Evolutionary conservation across 2,888 invertebrate genomes (phyloP).

Genomic region (Muschampia plurimacula): DNA sequence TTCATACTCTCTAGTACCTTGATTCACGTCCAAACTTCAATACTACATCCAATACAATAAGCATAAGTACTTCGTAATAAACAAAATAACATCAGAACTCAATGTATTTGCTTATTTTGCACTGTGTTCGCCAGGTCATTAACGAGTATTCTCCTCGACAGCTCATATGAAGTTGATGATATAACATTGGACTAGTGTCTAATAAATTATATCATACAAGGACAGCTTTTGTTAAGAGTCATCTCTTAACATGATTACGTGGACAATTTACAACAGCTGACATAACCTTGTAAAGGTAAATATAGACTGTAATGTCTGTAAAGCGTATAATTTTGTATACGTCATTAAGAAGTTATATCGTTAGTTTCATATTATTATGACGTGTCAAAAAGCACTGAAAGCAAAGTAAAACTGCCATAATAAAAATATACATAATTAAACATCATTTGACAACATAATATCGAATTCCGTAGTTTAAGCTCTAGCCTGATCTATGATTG

Average conservation of each 20-base stretch:
- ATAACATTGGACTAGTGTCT: not conserved
- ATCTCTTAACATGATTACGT: not conserved
- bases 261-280: not conserved
- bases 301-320: not conserved
- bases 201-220: not conserved
- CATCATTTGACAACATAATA: not conserved
- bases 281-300: not conserved
- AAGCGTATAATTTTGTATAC: not conserved
- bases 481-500: not conserved
- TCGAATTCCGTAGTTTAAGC: slow-evolving; percentile 1
- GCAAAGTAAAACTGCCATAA: no score
- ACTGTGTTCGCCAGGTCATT: not conserved
- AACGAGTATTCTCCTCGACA: not conserved
- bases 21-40: slow-evolving; percentile 15
- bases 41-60: slow-evolving; percentile 24
- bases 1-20: slow-evolving; percentile 16
- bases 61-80: slow-evolving; percentile 6
- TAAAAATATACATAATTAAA: not conserved
- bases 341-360: not conserved
- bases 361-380: not conserved
- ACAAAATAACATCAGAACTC: not conserved
- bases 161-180: not conserved
- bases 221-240: not conserved
- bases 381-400: not conserved
- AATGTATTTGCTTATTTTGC: slow-evolving; percentile 6